Base-by-base conservation (phyloP, 2,888 invertebrate genomes). In the Aphrophora alni region DNA sequence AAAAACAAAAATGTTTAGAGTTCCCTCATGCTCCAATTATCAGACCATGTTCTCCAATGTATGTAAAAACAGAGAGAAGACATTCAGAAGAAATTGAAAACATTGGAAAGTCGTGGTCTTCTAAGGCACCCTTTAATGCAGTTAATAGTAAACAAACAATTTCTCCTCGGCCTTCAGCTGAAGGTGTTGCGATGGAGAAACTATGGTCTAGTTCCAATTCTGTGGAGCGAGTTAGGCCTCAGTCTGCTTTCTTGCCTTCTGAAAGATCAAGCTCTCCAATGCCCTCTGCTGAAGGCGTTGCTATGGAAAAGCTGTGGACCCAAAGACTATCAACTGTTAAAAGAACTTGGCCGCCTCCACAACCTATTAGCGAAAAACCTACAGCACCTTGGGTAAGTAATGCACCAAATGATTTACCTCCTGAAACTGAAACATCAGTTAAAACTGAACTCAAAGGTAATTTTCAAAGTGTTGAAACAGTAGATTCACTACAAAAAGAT, bases 221-320 rank as follows among this genome's bases (percentile, higher is more conserved):
- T 38, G 82, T 79, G 7, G 77, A 76, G 12, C 28, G 71, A 24
- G 80, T 38, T 78, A 80, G 85, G 87, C 87, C 0, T 87, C 87
- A 12, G 87, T 82, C 81, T 26, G 87, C 4, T 87, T 87, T 0
- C 87, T 87, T 25, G 82, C 86, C 14, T 87, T 86, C 75, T 86
- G 87, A 83, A 14, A 79, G 80, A 85, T 87, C 77, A 84, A 87
- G 85, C 83, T 89, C 85, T 85, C 89, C 83, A 84, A 85, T 86
- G 72, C 87, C 88, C 38, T 88, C 88, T 68, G 85, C 86, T 21
- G 87, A 88, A 83, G 88, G 87, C 70, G 80, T 87, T 7, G 86
- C 87, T 77, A 88, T 88, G 87, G 88, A 89, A 82, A 88, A 88
- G 83, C 80, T 87, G 51, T 88, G 88, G 88, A 84, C 86, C 27